A percentile compares a stretch with the other conserved stretches of the same genome.
These are phyloP conservation scores for Drosophila nasuta DNA, from an alignment of 1,140 invertebrate species.

Conservation along the genomic window DNA sequence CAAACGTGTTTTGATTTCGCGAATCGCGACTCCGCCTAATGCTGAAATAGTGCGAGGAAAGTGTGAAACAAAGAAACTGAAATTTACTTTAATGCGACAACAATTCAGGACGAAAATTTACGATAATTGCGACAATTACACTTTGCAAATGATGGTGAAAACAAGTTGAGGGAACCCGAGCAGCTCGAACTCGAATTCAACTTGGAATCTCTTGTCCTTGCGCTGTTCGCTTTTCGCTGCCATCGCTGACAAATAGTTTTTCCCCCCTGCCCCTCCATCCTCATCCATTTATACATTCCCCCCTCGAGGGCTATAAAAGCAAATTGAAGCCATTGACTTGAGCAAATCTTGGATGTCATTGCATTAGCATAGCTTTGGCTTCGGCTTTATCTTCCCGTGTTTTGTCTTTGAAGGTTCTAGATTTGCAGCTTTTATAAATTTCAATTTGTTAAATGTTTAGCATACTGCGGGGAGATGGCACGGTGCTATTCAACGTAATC, in stretches of 20 bases:
- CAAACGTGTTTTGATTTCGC: constrained; percentile 75
- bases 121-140: constrained; percentile 80
- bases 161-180: constrained; percentile 49
- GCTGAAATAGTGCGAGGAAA: constrained; percentile 54
- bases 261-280: constrained; percentile 1
- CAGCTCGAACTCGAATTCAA: constrained; percentile 7
- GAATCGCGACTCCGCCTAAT: constrained; percentile 43
- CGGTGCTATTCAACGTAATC: constrained; percentile 47
- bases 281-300: neutral
- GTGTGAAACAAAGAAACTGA: constrained; percentile 65
- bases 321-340: constrained; percentile 80
- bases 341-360: constrained; percentile 62
- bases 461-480: constrained; percentile 61
- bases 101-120: constrained; percentile 76
- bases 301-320: constrained; percentile 59
- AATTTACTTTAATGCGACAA: constrained; percentile 78
- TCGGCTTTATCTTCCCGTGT: constrained; percentile 14
- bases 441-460: constrained; percentile 80
- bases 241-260: constrained; percentile 54
- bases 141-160: constrained; percentile 73
- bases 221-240: neutral
- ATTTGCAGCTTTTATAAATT: constrained; percentile 69
- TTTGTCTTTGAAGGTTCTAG: constrained; percentile 12
- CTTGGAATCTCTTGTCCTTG: constrained; percentile 13
- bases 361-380: constrained; percentile 53